A percentile compares a stretch with the other conserved stretches of the same genome.
Conservation (phyloP, 2,797 vertebrate genomes). For the Malacoraja senta region DNA sequence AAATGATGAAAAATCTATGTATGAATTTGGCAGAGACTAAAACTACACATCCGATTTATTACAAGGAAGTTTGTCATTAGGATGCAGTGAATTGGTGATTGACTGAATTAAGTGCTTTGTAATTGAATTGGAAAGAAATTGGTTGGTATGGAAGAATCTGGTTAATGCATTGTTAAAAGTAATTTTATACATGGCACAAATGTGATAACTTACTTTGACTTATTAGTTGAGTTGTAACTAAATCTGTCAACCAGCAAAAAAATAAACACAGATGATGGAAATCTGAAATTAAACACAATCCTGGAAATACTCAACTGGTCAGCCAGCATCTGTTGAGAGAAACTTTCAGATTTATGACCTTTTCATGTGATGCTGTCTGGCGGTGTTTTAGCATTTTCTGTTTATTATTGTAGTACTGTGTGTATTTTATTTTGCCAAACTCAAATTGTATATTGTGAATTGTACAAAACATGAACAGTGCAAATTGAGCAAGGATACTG, state of each 20-base stretch:
- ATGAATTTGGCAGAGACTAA: too few species aligned
- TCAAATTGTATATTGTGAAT: not conserved
- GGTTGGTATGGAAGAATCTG: not conserved
- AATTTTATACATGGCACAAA: not conserved
- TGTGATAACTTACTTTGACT: not conserved
- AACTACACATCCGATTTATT: not conserved
- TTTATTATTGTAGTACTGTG: not conserved
- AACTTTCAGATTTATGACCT: too few species aligned
- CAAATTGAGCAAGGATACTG: not conserved
- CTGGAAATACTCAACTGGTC: too few species aligned
- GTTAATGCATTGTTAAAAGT: not conserved
- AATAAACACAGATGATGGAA: too few species aligned
- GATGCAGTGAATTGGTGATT: not conserved
- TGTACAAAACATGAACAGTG: not conserved
- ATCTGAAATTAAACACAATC: too few species aligned
- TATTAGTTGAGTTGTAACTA: not conserved
- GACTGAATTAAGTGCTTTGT: not conserved
- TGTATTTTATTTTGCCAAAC: not conserved
- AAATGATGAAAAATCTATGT: not conserved
- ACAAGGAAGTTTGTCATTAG: not conserved
- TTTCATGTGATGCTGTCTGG: too few species aligned
- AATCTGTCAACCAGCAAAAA: not conserved
- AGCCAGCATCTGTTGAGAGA: too few species aligned
- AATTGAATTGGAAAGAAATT: not conserved
- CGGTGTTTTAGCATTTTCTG: too few species aligned